Evolutionary conservation across 37 sponge, comb jelly and placozoan genomes (phyloP).

Genomic region (Petrosia ficiformis): DNA sequence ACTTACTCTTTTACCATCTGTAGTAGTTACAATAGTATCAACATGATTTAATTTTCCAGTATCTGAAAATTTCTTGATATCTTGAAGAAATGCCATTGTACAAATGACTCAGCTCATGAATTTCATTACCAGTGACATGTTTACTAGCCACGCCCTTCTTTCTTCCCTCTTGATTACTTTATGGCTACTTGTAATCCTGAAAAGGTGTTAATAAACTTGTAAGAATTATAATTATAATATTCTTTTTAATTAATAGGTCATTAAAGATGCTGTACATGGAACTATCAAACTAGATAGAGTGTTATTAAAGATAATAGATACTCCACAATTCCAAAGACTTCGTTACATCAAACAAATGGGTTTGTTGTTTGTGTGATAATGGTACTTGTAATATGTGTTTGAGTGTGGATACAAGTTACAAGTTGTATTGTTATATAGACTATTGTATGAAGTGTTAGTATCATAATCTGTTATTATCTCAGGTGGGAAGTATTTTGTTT

Average conservation of each 20-base stretch:
- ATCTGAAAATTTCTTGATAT: background rate
- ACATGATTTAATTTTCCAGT: conserved; percentile 21
- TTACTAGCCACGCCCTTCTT: too few relatives aligned
- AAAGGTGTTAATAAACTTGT: too few relatives aligned
- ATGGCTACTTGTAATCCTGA: too few relatives aligned
- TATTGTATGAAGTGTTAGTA: too few relatives aligned
- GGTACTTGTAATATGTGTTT: too few relatives aligned
- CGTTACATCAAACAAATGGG: conserved; percentile 92
- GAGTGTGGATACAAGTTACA: too few relatives aligned
- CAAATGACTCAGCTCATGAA: too few relatives aligned
- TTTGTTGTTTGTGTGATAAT: too few relatives aligned
- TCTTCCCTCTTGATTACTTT: too few relatives aligned
- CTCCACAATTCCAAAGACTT: conserved; percentile 97
- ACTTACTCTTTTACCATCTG: conserved; percentile 45
- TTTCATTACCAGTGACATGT: too few relatives aligned
- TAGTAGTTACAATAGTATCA: conserved; percentile 45
- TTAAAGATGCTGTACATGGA: conserved; percentile 98
- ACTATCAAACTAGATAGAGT: conserved; percentile 91
- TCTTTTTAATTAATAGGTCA: conserved; percentile 43
- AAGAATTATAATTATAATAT: background rate
- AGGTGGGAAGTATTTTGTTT: conserved; percentile 48
- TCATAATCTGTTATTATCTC: conserved; percentile 51
- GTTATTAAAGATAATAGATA: conserved; percentile 90
- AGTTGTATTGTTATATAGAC: too few relatives aligned
- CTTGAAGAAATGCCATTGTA: background rate